These are phyloP conservation scores for Amiota minor DNA, from an alignment of 2,888 invertebrate genomes.

Conservation along the genomic window DNA sequence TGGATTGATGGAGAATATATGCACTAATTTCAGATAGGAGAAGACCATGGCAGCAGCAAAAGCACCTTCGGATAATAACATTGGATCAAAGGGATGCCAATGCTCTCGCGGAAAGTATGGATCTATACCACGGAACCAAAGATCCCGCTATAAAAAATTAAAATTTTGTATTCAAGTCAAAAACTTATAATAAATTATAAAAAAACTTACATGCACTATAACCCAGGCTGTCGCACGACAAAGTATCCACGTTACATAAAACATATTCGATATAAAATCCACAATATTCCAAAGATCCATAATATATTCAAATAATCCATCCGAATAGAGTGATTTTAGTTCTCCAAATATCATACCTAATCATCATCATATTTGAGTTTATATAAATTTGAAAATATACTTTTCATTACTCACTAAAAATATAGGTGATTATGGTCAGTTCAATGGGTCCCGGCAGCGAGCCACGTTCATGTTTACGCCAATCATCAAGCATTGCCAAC, in stretches of 20 bases:
- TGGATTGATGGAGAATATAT: constrained; percentile 97
- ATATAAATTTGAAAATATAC: neutral
- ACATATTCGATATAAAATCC: constrained; percentile 96
- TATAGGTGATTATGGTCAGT: constrained; percentile 88
- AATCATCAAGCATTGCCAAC: constrained; percentile 81
- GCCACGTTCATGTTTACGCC: constrained; percentile 86
- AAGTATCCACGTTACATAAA: constrained; percentile 95
- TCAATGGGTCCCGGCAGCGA: constrained; percentile 87
- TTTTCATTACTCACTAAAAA: constrained; percentile 81
- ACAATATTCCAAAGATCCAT: constrained; percentile 98
- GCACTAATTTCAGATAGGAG: constrained; percentile 94
- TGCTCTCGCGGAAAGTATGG: constrained; percentile 90
- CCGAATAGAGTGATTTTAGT: constrained; percentile 91
- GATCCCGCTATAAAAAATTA: constrained; percentile 77
- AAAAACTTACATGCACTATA: constrained; percentile 84
- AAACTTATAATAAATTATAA: neutral
- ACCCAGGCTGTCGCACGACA: constrained; percentile 91
- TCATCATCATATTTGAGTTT: neutral
- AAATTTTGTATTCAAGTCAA: neutral
- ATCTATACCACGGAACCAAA: constrained; percentile 79
- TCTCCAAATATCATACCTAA: constrained; percentile 95
- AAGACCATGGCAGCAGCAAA: constrained; percentile 98
- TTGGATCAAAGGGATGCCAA: constrained; percentile 97
- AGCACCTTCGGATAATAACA: constrained; percentile 91
- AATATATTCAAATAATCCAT: constrained; percentile 91